Evolutionary conservation across 2,888 invertebrate species (phyloP).

Genomic region (Bembecia ichneumoniformis): DNA sequence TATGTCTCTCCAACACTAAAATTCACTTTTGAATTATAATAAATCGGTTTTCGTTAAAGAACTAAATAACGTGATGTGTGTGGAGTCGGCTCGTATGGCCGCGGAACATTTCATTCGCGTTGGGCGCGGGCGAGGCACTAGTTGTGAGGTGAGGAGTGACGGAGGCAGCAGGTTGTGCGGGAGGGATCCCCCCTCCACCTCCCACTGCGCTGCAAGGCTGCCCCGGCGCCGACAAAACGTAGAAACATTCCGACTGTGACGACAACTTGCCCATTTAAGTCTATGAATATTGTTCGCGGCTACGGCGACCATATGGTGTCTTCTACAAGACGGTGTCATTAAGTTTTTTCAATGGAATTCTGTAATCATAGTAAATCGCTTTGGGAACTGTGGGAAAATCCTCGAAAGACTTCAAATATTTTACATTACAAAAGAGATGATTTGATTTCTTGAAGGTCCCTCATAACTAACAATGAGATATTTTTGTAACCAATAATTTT

Average conservation of each 20-base stretch:
- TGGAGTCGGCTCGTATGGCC: constrained; percentile 9
- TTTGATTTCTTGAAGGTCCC: no score
- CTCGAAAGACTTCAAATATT: background rate
- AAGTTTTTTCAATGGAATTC: constrained; percentile 48
- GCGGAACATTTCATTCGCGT: constrained; percentile 30
- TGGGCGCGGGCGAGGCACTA: constrained; percentile 53
- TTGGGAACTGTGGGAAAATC: constrained; percentile 36
- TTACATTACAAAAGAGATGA: no score
- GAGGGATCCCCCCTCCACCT: constrained; percentile 23
- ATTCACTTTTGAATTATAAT: constrained; percentile 24
- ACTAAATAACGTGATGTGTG: constrained; percentile 13
- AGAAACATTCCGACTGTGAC: constrained; percentile 64
- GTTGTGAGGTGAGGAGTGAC: constrained; percentile 38
- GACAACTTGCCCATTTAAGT: constrained; percentile 70
- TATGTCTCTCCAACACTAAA: constrained; percentile 35
- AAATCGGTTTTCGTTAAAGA: constrained; percentile 11
- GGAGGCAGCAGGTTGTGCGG: constrained; percentile 59
- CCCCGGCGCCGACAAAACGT: constrained; percentile 36
- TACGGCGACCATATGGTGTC: constrained; percentile 63
- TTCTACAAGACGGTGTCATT: constrained; percentile 40
- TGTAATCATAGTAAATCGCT: constrained; percentile 42
- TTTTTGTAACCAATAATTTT: no score
- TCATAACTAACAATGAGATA: no score
- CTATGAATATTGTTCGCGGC: constrained; percentile 65
- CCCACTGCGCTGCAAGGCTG: constrained; percentile 34